Percentiles rank a stretch among this genome's conserved stretches.
phyloP scores from a whole-genome alignment of 2,113 vertebrate genomes.

The Lathamus discolor region DNA sequence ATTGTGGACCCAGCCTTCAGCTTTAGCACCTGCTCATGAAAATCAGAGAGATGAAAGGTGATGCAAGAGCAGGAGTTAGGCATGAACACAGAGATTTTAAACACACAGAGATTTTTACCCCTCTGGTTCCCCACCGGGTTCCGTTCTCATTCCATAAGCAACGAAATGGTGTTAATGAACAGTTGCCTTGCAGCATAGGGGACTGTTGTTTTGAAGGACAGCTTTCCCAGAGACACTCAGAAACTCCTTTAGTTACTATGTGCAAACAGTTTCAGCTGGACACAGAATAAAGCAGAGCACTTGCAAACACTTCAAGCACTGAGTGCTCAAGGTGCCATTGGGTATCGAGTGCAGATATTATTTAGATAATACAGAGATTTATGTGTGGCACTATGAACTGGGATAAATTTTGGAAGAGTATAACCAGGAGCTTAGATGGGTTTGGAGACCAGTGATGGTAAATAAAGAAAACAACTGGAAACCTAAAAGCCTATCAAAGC shows the following conservation, averaged over 20 bases:
- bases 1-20: background rate
- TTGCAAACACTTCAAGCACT: background rate
- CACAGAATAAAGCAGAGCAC: background rate
- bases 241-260: background rate
- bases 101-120: background rate
- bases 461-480: background rate
- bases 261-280: background rate
- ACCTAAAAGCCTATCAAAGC: background rate
- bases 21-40: background rate
- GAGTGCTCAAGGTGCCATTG: background rate
- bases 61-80: background rate
- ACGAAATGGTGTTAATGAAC: background rate
- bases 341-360: background rate
- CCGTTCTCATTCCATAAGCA: background rate
- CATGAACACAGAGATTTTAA: background rate
- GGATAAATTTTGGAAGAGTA: background rate
- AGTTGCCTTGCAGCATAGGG: background rate
- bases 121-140: background rate
- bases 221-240: background rate
- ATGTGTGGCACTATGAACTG: background rate
- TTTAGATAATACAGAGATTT: background rate
- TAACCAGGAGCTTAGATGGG: background rate
- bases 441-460: background rate
- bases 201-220: background rate
- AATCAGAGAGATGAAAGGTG: background rate